Percentiles rank a stretch among this genome's conserved stretches.
Conservation (phyloP, 2,113 vertebrate species). For the Glaucidium brasilianum region DNA sequence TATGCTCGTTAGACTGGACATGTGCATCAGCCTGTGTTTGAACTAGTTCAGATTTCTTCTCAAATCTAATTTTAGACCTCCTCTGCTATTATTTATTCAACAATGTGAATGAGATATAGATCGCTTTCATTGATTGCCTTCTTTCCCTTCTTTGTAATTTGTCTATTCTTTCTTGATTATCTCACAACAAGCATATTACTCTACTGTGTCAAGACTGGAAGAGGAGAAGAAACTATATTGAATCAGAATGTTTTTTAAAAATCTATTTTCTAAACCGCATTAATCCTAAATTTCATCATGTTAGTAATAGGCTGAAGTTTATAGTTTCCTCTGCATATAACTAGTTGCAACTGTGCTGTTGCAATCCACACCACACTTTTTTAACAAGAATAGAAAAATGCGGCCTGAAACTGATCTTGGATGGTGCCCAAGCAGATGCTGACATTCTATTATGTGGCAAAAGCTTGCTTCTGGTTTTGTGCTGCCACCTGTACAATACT, state of each 20-base stretch:
- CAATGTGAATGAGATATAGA: slow-evolving; percentile 54
- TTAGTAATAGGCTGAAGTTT: neutral
- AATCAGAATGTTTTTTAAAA: neutral
- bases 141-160: neutral
- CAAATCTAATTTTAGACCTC: slow-evolving; percentile 48
- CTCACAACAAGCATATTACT: neutral
- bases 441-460: neutral
- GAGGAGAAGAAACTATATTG: neutral
- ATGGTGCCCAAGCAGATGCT: neutral
- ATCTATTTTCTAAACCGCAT: neutral
- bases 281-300: neutral
- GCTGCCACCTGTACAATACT: neutral
- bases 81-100: slow-evolving; percentile 54
- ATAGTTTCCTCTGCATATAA: neutral
- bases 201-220: neutral
- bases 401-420: neutral
- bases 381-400: neutral
- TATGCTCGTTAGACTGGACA: neutral
- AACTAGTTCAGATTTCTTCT: neutral
- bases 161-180: neutral
- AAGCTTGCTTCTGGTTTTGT: neutral
- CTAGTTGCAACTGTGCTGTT: neutral
- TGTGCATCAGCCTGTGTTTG: neutral
- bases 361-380: neutral
- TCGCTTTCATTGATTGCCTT: neutral